phyloP scores from a whole-genome alignment of 2,888 invertebrate species.

The Pinctada fucata region DNA sequence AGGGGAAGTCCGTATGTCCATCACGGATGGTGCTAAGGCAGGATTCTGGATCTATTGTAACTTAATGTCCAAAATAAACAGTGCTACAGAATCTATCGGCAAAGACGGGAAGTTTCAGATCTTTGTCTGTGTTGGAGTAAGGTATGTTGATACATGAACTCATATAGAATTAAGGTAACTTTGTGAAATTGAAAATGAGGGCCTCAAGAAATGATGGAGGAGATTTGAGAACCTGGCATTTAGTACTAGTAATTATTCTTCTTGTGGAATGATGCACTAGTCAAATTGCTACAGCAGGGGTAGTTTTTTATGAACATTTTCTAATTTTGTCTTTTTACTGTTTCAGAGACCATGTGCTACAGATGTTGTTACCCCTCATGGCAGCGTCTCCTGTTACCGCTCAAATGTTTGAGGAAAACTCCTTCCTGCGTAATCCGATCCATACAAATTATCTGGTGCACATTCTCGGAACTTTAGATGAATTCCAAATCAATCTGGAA shows the following conservation, averaged over 20 bases:
- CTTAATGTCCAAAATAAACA: conserved; percentile 91
- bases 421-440: conserved; percentile 92
- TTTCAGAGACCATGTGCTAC: conserved; percentile 81
- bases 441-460: conserved; percentile 92
- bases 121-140: conserved; percentile 93
- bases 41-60: conserved; percentile 93
- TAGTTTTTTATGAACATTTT: too few relatives aligned
- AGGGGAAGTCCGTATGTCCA: conserved; percentile 71
- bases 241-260: background rate
- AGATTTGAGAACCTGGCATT: too few relatives aligned
- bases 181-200: background rate
- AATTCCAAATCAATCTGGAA: conserved; percentile 83
- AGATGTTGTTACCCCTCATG: conserved; percentile 94
- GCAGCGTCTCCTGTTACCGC: conserved; percentile 90
- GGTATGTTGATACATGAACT: conserved; percentile 80
- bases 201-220: too few relatives aligned
- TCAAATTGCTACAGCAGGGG: too few relatives aligned
- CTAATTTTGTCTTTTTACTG: background rate
- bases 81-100: conserved; percentile 87
- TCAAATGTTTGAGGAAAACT: conserved; percentile 97
- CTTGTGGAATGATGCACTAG: too few relatives aligned
- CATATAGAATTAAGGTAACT: background rate
- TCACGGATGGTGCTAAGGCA: conserved; percentile 79
- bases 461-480: conserved; percentile 92
- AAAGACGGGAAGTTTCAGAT: conserved; percentile 99